phyloP scores from a whole-genome alignment of 2,113 vertebrate species.

The Talpa occidentalis region DNA sequence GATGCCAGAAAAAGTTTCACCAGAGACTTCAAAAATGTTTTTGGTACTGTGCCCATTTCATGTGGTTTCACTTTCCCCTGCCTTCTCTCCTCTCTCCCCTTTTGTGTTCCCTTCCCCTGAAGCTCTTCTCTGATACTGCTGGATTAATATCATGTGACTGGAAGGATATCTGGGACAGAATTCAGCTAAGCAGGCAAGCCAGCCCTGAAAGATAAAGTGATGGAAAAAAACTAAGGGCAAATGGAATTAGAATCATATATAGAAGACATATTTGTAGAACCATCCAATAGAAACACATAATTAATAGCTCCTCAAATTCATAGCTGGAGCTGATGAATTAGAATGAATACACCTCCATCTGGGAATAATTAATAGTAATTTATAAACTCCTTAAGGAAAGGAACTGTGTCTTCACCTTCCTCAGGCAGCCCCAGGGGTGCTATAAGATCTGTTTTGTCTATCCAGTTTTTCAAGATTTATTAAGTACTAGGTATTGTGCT shows the following conservation, averaged over 20 bases:
- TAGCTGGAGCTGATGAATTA: constrained; percentile 47
- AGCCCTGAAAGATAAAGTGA: constrained; percentile 53
- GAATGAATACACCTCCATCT: constrained; percentile 47
- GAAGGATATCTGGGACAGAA: constrained; percentile 52
- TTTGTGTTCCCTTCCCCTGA: neutral
- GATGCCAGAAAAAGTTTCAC: constrained; percentile 84
- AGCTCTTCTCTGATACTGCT: constrained; percentile 45
- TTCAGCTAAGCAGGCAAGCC: constrained; percentile 37
- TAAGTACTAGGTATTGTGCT: constrained; percentile 47
- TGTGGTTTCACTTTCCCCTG: constrained; percentile 83
- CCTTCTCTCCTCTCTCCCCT: constrained; percentile 48
- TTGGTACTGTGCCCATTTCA: constrained; percentile 82
- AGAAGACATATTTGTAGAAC: constrained; percentile 19
- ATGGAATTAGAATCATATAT: constrained; percentile 36
- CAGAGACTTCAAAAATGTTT: constrained; percentile 86
- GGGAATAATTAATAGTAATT: constrained; percentile 72
- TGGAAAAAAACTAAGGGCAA: constrained; percentile 15
- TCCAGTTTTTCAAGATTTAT: constrained; percentile 62
- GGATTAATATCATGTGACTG: constrained; percentile 66
- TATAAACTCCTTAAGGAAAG: constrained; percentile 67
- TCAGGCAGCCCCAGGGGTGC: constrained; percentile 13
- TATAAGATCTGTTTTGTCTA: constrained; percentile 30
- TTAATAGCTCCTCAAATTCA: constrained; percentile 57
- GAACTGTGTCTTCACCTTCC: constrained; percentile 65
- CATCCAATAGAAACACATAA: constrained; percentile 52